Percentiles rank a stretch among this genome's conserved stretches.
Conservation (phyloP, 2,888 invertebrate species). For the Linnaemya vulpina region DNA sequence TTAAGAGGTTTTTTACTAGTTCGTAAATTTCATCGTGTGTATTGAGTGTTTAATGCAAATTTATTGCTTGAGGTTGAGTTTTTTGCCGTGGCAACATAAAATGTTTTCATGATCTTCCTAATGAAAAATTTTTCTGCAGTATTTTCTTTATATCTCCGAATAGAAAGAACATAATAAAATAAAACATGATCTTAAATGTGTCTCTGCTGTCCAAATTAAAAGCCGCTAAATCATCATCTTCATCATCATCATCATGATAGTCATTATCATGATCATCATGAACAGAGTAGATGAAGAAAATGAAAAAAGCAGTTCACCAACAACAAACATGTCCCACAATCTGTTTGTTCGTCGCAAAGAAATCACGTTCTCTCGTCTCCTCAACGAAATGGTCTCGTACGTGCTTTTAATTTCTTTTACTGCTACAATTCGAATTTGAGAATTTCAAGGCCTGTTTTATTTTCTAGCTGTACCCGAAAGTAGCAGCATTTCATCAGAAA, state of each 20-base stretch:
- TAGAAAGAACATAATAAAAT: too few species aligned
- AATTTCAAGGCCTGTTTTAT: constrained; percentile 47
- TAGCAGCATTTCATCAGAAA: constrained; percentile 32
- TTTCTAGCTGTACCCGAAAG: constrained; percentile 6
- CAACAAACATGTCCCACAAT: constrained; percentile 17
- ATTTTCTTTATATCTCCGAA: not conserved
- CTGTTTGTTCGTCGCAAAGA: constrained; percentile 24
- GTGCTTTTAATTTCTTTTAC: constrained; percentile 45
- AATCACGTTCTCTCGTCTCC: constrained; percentile 52
- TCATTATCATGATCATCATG: too few species aligned
- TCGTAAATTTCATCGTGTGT: too few species aligned
- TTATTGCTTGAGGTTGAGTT: too few species aligned
- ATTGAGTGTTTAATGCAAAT: too few species aligned
- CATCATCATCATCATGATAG: too few species aligned
- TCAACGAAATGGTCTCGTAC: constrained; percentile 45
- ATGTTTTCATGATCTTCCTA: too few species aligned
- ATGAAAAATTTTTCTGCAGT: too few species aligned
- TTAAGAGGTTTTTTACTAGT: too few species aligned
- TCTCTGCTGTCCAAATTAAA: constrained; percentile 43
- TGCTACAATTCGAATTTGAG: not conserved
- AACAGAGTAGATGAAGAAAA: not conserved
- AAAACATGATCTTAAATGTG: not conserved
- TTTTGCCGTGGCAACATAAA: too few species aligned
- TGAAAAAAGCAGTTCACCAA: constrained; percentile 2
- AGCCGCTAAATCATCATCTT: constrained; percentile 37